Evolutionary conservation across 2,113 vertebrate genomes (phyloP).

Genomic region (Progne subis): DNA sequence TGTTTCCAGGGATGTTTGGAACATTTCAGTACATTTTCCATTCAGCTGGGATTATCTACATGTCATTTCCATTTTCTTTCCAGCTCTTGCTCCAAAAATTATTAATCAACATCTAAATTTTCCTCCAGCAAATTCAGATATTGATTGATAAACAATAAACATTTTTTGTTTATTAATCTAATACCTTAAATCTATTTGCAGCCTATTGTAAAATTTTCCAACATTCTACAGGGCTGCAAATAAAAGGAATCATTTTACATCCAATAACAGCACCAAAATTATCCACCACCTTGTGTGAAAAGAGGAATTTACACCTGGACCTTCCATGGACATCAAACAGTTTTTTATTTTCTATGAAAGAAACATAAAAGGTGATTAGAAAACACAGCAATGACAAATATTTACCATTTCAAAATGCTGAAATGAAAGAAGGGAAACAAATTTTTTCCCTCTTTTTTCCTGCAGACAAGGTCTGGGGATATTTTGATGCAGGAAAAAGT

Average conservation of each 20-base stretch:
- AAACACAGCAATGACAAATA: background rate
- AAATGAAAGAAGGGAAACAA: background rate
- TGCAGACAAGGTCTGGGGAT: background rate
- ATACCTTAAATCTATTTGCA: background rate
- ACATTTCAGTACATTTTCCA: background rate
- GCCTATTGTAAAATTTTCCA: background rate
- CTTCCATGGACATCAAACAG: background rate
- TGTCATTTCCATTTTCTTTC: background rate
- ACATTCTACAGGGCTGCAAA: background rate
- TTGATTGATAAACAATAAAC: background rate
- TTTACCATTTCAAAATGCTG: background rate
- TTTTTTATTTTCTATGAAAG: constrained; percentile 31
- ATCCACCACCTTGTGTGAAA: background rate
- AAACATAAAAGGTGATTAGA: background rate
- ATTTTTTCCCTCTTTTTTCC: background rate
- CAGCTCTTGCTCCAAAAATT: background rate
- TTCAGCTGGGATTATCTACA: background rate
- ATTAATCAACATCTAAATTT: background rate
- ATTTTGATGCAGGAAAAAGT: background rate
- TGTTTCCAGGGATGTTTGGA: background rate
- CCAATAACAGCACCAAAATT: background rate
- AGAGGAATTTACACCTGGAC: background rate
- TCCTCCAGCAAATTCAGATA: background rate
- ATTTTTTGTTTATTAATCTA: background rate
- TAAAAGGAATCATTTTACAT: background rate